Conservation (phyloP, 2,797 vertebrate genomes). For the Xiphophorus birchmanni region DNA sequence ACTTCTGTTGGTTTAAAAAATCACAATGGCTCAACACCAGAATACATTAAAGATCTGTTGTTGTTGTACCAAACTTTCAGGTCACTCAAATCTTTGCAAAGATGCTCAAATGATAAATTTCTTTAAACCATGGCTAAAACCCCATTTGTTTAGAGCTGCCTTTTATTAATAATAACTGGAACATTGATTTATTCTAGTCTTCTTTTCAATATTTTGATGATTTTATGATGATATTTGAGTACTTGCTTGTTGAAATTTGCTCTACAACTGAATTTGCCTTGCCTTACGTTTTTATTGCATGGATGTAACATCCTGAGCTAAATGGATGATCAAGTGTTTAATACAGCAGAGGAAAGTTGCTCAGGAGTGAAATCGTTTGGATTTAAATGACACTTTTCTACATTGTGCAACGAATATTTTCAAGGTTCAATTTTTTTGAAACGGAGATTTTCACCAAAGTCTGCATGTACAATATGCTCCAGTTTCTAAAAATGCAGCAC, state of each 20-base stretch:
- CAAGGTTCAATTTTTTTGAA: not conserved
- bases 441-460: not conserved
- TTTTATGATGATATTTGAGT: not conserved
- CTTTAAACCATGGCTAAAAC: not conserved
- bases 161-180: not conserved
- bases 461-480: not conserved
- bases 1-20: not conserved
- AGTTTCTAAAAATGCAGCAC: constrained; percentile 3
- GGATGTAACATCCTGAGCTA: constrained; percentile 4
- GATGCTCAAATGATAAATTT: not conserved
- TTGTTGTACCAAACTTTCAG: not conserved
- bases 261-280: not conserved
- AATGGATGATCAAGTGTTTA: not conserved
- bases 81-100: not conserved
- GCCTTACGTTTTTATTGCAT: not conserved
- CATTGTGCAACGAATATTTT: not conserved
- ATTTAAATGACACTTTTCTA: not conserved
- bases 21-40: not conserved
- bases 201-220: not conserved
- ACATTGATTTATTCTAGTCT: not conserved
- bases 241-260: not conserved
- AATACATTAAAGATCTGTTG: not conserved
- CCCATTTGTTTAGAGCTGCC: not conserved
- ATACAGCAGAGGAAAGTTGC: not conserved
- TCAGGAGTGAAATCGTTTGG: not conserved